Evolutionary conservation across 2,888 invertebrate species (phyloP), one percentile per base, ranked within the genome.

Genomic region (Notodonta ziczac): DNA sequence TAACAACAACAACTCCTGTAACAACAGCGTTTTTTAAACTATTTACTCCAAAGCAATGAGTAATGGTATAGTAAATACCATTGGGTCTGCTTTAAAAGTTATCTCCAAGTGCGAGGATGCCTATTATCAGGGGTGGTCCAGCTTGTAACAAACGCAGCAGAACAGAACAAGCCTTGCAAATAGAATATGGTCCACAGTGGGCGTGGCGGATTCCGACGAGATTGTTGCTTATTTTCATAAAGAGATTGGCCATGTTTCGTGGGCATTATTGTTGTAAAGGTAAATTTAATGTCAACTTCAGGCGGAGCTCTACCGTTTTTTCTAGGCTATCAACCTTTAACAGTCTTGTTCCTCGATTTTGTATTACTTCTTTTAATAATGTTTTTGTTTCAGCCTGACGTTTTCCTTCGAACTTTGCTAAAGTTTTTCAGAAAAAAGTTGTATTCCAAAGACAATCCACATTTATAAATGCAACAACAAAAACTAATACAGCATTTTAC

Each of bases 111-210:
- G 32, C 32, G 24, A 52, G 51, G 32, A 52, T 52, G 13, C 13
- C 52, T 32, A 35, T 52, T 52, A 35, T 16, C 52, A 52, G 2
- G 35, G 32, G 52, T 52, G 52, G 32, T 52, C 52, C 32, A 32
- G 16, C 35, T 52, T 32, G 4, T 13, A 32, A 32, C 7, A 6
- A 32, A 32, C 9, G 13, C 32, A 8, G 32, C 6, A 52, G 32
- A 24, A 32, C 6, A 52, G 32, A 24, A 32, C 32, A 24, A 24
- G 10, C 32, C 16, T 9, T 13, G 52, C 32, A 32, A 52, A 35
- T 52, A 35, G 52, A 32, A 52, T 32, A 52, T 32, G 35, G 32
- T 52, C 12, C 12, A 52, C n/a, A 52, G 52, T 52, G 52, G 52
- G 32, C 52, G 52, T 32, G 5, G 13, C 48, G 48, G 48, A 16